Evolutionary conservation across 2,113 vertebrate species (phyloP), one percentile per base, ranked within the genome.

Genomic region (Leuciscus idus): DNA sequence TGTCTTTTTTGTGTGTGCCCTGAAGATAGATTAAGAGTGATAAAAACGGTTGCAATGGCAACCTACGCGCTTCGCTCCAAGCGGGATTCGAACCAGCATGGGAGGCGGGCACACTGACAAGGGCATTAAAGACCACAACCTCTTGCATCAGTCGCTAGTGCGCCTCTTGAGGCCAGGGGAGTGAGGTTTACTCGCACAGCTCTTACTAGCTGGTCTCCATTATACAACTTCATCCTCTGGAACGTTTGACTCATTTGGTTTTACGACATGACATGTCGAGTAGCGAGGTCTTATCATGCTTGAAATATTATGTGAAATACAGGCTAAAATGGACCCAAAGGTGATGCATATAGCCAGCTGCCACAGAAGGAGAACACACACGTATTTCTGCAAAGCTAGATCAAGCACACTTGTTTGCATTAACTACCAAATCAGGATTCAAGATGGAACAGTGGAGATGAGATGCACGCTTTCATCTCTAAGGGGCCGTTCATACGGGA

Each of bases 351-450:
- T 9, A 21, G 66, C 21, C 72, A 74, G 39, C 39, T 13, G 72
- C 39, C 46, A 75, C 43, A 28, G 15, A 75, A 50, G 73, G 73
- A 50, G 46, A 75, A 50, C 28, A 50, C 46, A 26, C 73, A n/a
- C 21, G 11, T 43, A 43, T 73, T 46, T 43, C 70, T 73, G 11
- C 70, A 73, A 73, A 73, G 70, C 70, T 73, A 46, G 70, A 46
- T 73, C 21, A 73, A 39, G 21, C 9, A 43, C 70, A 12, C 39
- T 73, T 46, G 70, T 23, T 73, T 73, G 70, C 23, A 73, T 73
- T 39, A 73, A 46, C 9, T 21, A 73, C 70, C 21, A 73, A 73
- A 46, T 73, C 70, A n/a, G 39, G 39, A n/a, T 43, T 39, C 70
- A 73, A 73, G 23, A n/a, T 46, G 9, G 70, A 43, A 13, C 21